phyloP scores from a whole-genome alignment of 2,113 vertebrate genomes.

The Neotragus moschatus region DNA sequence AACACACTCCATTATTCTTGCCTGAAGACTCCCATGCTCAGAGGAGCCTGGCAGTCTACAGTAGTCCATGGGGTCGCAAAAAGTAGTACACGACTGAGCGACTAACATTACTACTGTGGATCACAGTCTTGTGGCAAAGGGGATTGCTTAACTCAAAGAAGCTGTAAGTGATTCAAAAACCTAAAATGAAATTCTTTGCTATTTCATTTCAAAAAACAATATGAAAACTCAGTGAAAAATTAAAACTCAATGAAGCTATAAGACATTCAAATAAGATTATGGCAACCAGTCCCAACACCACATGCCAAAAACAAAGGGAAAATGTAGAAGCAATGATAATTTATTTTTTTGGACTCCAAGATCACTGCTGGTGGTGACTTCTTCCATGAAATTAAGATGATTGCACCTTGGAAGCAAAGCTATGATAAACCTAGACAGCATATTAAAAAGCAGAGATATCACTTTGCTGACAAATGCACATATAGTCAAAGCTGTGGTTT shows the following conservation, averaged over 20 bases:
- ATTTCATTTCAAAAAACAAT: background rate
- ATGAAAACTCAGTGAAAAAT: background rate
- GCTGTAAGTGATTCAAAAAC: background rate
- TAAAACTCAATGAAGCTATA: background rate
- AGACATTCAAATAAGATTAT: background rate
- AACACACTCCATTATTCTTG: background rate
- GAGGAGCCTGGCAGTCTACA: background rate
- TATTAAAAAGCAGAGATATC: background rate
- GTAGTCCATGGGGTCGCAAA: background rate
- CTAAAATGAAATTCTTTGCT: background rate
- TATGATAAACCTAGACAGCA: background rate
- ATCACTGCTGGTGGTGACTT: background rate
- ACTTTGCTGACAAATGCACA: background rate
- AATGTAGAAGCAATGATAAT: background rate
- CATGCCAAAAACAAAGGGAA: background rate
- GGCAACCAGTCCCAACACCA: background rate
- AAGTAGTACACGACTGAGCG: accelerated
- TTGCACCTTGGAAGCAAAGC: background rate
- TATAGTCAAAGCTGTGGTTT: background rate
- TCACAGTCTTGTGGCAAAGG: background rate
- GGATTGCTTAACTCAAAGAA: background rate
- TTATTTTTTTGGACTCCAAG: background rate
- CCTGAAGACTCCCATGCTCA: background rate
- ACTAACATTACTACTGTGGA: background rate
- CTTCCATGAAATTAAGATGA: background rate